Base-by-base conservation (phyloP, 2,113 vertebrate species). In the Micromys minutus region DNA sequence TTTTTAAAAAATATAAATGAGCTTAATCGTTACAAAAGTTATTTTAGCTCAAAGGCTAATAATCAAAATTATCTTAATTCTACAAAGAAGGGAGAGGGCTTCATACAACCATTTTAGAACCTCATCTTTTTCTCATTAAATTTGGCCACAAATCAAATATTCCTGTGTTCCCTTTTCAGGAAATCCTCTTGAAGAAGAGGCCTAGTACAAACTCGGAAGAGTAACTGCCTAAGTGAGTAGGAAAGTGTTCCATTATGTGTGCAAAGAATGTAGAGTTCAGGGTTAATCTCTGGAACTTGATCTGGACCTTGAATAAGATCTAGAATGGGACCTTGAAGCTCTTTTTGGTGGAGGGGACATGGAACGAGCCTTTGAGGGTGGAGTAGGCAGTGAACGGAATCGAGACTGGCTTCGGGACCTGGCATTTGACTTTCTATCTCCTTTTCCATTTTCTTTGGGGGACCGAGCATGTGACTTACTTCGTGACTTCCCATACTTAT, bases 371-470 rank as follows among this genome's bases (percentile, higher is more conserved):
- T 98, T 98, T 72, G 98, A 97, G 52, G 98, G 98, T 36, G 98
- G 90, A 98, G 99, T 92, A 99, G 99, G 75, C 97, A 98, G 12
- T 47, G 99, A 98, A 89, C 98, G 97, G 97, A 98, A 98, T 89
- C 39, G 98, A 96, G 98, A 99, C 67, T 98, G 98, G 94, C 98
- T 98, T 95, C 98, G 98, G 61, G 99, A 99, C 90, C 98, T 98
- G 74, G 99, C 99, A 61, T 99, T 98, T 50, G 99, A 99, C 92
- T 99, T 99, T 93, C 98, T 97, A 96, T 99, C 99, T 83, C 98
- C 99, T 97, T 99, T 99, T 79, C 99, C 99, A 87, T 99, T 99
- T 97, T 99, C 99, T 97, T 99, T 98, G 12, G 99, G 99, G 76
- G 99, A 99, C 16, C 98, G 98, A 13, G 99, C 99, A 79, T 98